These are phyloP conservation scores for Crocallis elinguaria DNA, from an alignment of 2,888 invertebrate species.

Conservation along the genomic window DNA sequence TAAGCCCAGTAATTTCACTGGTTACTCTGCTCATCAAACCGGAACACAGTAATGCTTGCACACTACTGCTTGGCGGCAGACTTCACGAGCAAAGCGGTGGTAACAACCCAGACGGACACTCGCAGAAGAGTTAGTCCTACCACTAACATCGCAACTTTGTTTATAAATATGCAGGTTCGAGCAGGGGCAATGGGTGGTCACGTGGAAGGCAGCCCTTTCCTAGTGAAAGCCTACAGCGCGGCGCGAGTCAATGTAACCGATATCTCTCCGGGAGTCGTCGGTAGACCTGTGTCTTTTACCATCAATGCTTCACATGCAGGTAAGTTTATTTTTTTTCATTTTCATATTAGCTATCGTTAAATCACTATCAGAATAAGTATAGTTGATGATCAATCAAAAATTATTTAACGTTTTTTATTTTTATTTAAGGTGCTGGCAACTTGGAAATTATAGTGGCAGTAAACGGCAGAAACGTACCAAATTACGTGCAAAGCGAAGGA, in stretches of 20 bases:
- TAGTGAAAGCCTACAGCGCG: constrained; percentile 98
- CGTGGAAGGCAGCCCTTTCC: constrained; percentile 97
- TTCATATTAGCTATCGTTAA: too few relatives aligned
- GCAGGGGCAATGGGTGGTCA: constrained; percentile 88
- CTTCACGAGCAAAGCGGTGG: too few relatives aligned
- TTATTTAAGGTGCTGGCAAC: constrained; percentile 93
- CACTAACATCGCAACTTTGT: neutral
- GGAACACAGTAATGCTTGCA: too few relatives aligned
- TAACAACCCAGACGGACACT: too few relatives aligned
- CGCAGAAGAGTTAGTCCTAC: too few relatives aligned
- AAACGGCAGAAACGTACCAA: constrained; percentile 98
- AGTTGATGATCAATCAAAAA: too few relatives aligned
- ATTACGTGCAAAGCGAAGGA: constrained; percentile 98
- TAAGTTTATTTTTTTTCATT: constrained; percentile 28
- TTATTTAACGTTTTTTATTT: neutral
- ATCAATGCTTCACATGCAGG: constrained; percentile 92
- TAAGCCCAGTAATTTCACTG: too few relatives aligned
- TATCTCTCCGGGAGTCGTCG: constrained; percentile 95
- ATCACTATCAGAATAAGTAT: too few relatives aligned
- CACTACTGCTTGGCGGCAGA: too few relatives aligned
- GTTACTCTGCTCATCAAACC: too few relatives aligned
- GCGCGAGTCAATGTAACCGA: constrained; percentile 97
- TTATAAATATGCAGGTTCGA: too few relatives aligned
- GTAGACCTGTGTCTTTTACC: constrained; percentile 96
- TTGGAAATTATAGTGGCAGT: constrained; percentile 99